phyloP scores from a whole-genome alignment of 2,888 invertebrate species.

The Acronicta aceris region DNA sequence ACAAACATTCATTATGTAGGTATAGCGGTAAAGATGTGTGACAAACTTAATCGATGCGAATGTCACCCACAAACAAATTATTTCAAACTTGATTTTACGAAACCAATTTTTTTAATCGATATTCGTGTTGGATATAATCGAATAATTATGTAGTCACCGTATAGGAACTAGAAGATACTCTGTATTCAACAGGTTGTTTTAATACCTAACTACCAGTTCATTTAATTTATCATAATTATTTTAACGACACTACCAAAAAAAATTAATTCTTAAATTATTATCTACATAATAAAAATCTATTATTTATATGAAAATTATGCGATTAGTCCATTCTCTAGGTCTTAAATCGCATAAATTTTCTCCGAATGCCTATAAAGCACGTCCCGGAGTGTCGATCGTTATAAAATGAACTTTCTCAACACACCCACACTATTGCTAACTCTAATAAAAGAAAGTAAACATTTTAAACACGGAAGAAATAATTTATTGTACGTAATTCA shows the following conservation, averaged over 20 bases:
- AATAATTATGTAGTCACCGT: too few relatives aligned
- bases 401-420: conserved; percentile 61
- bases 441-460: conserved; percentile 69
- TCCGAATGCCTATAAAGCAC: conserved; percentile 46
- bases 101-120: too few relatives aligned
- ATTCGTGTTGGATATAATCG: too few relatives aligned
- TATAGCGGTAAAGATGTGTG: not conserved
- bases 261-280: conserved; percentile 15
- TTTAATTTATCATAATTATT: conserved; percentile 22
- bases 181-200: too few relatives aligned
- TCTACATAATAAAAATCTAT: conserved; percentile 35
- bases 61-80: not conserved
- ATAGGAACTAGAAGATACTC: too few relatives aligned
- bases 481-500: conserved; percentile 66
- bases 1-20: not conserved
- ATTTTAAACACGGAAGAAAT: conserved; percentile 61
- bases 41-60: not conserved
- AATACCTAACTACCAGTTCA: not conserved
- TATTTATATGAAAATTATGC: conserved; percentile 53
- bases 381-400: conserved; percentile 52
- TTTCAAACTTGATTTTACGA: not conserved
- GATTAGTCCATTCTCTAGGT: conserved; percentile 44
- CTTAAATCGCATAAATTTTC: conserved; percentile 48
- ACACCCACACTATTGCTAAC: conserved; percentile 58
- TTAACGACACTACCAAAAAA: conserved; percentile 16